Evolutionary conservation across 1,140 invertebrate genomes (phyloP).

Genomic region (Heliothis subflexa): DNA sequence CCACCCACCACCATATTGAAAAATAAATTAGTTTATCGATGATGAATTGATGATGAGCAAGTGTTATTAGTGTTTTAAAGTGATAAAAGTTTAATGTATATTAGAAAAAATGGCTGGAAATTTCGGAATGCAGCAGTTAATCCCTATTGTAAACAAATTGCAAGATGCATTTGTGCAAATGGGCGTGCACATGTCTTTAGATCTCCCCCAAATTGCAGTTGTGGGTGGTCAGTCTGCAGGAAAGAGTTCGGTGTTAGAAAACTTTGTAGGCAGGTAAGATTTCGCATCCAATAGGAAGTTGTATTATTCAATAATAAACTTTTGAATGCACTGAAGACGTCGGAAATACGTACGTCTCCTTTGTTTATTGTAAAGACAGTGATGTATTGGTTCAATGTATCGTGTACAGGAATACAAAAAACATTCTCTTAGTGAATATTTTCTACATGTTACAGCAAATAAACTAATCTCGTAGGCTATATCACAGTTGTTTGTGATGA

Average conservation of each 20-base stretch:
- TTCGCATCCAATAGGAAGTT: slow-evolving; percentile 21
- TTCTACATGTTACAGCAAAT: neutral
- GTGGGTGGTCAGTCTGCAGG: slow-evolving; percentile 99
- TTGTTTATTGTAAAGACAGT: slow-evolving; percentile 26
- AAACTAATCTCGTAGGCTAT: neutral
- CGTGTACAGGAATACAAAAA: neutral
- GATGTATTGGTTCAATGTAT: slow-evolving; percentile 1
- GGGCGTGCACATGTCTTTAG: slow-evolving; percentile 97
- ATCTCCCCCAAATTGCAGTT: slow-evolving; percentile 99
- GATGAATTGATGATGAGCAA: slow-evolving; percentile 78
- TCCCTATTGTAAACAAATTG: slow-evolving; percentile 98
- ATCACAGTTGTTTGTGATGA: slow-evolving; percentile 15
- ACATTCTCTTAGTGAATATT: neutral
- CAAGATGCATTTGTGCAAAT: slow-evolving; percentile 99
- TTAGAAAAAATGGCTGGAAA: slow-evolving; percentile 89
- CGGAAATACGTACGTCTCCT: slow-evolving; percentile 10
- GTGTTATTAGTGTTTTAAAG: slow-evolving; percentile 73
- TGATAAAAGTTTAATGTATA: slow-evolving; percentile 78
- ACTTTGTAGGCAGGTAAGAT: slow-evolving; percentile 98
- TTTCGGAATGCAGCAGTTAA: slow-evolving; percentile 97
- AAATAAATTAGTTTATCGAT: slow-evolving; percentile 83
- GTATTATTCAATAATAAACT: neutral
- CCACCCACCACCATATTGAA: slow-evolving; percentile 84
- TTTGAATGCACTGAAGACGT: neutral
- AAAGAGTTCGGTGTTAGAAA: slow-evolving; percentile 99